Conservation (phyloP, 30 jellyfish, hydroid and myxozoan species). For the Aurelia aurita complex sp. Pacific region DNA sequence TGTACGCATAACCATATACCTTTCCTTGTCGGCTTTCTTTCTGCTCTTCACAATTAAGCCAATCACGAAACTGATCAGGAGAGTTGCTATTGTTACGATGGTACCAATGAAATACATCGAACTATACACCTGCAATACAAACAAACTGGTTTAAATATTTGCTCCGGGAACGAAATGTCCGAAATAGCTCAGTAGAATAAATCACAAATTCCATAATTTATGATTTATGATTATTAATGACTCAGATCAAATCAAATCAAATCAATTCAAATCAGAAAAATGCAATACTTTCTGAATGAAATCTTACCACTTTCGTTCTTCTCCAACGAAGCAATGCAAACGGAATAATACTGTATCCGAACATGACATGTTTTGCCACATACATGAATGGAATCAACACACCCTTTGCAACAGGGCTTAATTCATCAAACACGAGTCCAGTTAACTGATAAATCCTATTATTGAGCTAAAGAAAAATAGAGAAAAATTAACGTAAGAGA, state of each 20-base stretch:
- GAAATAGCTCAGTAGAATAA: neutral
- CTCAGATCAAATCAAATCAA: too few species aligned
- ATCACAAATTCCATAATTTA: neutral
- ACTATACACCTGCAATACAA: conserved; percentile 22
- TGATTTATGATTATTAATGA: too few species aligned
- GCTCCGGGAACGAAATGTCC: neutral
- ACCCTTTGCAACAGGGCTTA: conserved; percentile 26
- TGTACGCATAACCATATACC: neutral
- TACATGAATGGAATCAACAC: conserved; percentile 61
- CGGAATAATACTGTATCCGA: conserved; percentile 77
- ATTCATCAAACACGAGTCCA: conserved; percentile 61
- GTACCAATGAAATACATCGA: conserved; percentile 50
- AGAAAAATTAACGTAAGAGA: neutral
- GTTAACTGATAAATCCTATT: conserved; percentile 17
- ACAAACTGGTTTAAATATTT: too few species aligned
- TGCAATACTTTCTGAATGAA: too few species aligned
- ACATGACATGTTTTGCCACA: conserved; percentile 57
- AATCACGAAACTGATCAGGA: conserved; percentile 3
- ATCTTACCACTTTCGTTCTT: conserved; percentile 70
- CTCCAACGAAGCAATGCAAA: conserved; percentile 92
- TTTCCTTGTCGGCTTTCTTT: conserved; percentile 16
- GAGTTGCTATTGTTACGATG: conserved; percentile 6
- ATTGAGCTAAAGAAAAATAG: conserved; percentile 38
- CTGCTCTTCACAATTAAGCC: conserved; percentile 6
- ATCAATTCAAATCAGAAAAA: too few species aligned